These are phyloP conservation scores for Lepidostoma basale DNA, from an alignment of 1,140 invertebrate species.

Conservation along the genomic window DNA sequence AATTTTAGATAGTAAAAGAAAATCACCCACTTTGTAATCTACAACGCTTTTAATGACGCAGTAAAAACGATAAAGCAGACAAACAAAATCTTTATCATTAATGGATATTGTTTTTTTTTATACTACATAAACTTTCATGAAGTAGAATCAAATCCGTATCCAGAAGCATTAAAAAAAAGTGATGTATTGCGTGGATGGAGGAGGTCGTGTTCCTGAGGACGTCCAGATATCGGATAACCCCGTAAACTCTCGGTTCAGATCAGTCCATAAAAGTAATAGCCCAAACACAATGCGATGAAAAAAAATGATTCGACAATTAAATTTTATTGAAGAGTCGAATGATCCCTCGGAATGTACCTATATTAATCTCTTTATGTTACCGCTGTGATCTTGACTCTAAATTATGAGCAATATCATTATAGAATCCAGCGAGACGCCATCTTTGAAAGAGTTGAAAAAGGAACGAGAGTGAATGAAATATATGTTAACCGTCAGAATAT, in stretches of 20 bases:
- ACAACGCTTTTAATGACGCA: too few species aligned
- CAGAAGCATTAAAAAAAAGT: too few species aligned
- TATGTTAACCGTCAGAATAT: constrained; percentile 47
- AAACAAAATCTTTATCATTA: too few species aligned
- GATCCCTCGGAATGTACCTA: constrained; percentile 43
- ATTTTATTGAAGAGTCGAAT: constrained; percentile 44
- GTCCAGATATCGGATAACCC: constrained; percentile 26
- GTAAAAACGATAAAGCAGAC: too few species aligned
- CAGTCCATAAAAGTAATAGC: constrained; percentile 33
- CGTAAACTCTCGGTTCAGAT: constrained; percentile 10
- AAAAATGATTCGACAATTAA: constrained; percentile 44
- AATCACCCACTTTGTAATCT: too few species aligned
- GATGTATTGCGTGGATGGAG: not conserved
- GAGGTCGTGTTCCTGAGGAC: constrained; percentile 2
- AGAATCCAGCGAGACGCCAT: constrained; percentile 43
- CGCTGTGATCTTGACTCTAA: constrained; percentile 46
- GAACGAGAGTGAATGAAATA: constrained; percentile 45
- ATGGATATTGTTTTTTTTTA: too few species aligned
- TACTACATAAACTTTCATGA: too few species aligned
- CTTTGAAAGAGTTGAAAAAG: constrained; percentile 42
- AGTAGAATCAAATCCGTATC: too few species aligned
- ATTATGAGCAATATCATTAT: constrained; percentile 47
- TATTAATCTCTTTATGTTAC: constrained; percentile 46
- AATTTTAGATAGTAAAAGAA: too few species aligned
- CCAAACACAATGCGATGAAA: constrained; percentile 33